Percentiles rank a stretch among this genome's conserved stretches.
Evolutionary conservation across 2,888 invertebrate genomes (phyloP).

Genomic region (Zhuqinia jingwanae): DNA sequence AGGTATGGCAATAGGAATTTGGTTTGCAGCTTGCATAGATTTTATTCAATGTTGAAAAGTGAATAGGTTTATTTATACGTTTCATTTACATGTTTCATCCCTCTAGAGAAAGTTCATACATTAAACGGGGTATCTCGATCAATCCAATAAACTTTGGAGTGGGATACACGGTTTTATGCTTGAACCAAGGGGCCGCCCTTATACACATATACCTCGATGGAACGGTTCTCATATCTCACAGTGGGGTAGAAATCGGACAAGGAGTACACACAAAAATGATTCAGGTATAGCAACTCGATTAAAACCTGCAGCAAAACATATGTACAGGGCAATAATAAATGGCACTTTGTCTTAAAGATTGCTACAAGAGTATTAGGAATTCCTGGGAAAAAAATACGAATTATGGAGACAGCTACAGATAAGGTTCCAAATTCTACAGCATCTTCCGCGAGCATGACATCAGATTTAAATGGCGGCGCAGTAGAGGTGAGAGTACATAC

Average conservation of each 20-base stretch:
- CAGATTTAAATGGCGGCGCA: conserved; percentile 82
- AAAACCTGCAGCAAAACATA: too few relatives aligned
- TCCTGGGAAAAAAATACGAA: conserved; percentile 75
- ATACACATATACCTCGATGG: conserved; percentile 82
- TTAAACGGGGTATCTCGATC: conserved; percentile 81
- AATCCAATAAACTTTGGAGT: conserved; percentile 80
- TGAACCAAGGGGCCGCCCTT: conserved; percentile 81
- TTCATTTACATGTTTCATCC: too few relatives aligned
- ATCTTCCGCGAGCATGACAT: conserved; percentile 81
- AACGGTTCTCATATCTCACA: conserved; percentile 82
- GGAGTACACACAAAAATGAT: conserved; percentile 83
- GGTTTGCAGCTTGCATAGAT: too few relatives aligned
- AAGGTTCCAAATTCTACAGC: conserved; percentile 81
- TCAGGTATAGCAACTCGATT: conserved; percentile 80
- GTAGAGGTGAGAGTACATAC: conserved; percentile 79
- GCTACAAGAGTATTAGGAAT: conserved; percentile 80
- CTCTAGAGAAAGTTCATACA: too few relatives aligned
- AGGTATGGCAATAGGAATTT: too few relatives aligned
- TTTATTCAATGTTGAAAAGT: too few relatives aligned
- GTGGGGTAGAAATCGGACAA: conserved; percentile 83
- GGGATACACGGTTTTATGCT: conserved; percentile 78
- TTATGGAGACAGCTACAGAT: conserved; percentile 81
- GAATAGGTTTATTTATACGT: too few relatives aligned
- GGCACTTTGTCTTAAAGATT: too few relatives aligned
- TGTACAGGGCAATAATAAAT: too few relatives aligned